Conservation (phyloP, 2,888 invertebrate genomes). For the Sturmia bella region DNA sequence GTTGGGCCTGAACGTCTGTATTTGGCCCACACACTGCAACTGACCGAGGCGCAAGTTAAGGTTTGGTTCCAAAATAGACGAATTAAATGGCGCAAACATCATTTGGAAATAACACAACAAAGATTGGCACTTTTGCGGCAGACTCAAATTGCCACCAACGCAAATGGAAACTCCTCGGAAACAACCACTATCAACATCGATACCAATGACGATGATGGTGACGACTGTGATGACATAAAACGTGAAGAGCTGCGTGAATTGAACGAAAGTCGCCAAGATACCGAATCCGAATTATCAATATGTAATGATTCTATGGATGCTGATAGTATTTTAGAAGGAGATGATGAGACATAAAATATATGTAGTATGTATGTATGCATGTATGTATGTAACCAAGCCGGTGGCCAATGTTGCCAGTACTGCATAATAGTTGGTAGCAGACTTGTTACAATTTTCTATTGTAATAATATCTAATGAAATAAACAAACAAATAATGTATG, state of each 20-base stretch:
- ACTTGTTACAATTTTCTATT: no score
- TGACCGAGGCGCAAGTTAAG: conserved; percentile 86
- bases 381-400: no score
- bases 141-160: conserved; percentile 74
- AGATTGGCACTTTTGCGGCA: conserved; percentile 85
- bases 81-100: conserved; percentile 96
- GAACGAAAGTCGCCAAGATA: conserved; percentile 71
- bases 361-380: no score
- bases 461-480: no score
- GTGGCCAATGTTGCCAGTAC: no score
- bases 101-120: conserved; percentile 95
- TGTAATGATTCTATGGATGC: conserved; percentile 81
- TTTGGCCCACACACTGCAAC: conserved; percentile 85
- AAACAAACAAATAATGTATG: no score
- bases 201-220: conserved; percentile 70
- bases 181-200: conserved; percentile 54
- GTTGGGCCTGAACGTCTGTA: conserved; percentile 97
- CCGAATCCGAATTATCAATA: conserved; percentile 81
- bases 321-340: conserved; percentile 80
- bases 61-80: conserved; percentile 96
- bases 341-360: conserved; percentile 77
- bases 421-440: no score
- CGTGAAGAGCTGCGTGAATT: conserved; percentile 73
- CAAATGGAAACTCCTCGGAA: conserved; percentile 37
- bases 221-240: conserved; percentile 77